phyloP scores from a whole-genome alignment of 2,113 vertebrate species.

The Scopus umbretta region DNA sequence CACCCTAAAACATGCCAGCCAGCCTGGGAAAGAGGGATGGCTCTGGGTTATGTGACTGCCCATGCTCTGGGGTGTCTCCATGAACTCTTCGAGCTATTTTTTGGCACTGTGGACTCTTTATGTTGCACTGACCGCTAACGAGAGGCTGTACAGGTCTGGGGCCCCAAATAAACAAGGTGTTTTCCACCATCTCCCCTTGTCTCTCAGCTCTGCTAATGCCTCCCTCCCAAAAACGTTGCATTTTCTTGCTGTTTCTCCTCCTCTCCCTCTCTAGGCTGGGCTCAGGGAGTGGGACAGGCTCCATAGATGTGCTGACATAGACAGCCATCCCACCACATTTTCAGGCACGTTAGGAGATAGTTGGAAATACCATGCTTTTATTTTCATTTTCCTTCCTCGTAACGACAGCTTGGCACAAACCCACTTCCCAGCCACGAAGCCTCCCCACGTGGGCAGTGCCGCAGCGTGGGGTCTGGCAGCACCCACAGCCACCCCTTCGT shows the following conservation, averaged over 20 bases:
- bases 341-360: rapidly evolving
- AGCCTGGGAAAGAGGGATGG: not conserved
- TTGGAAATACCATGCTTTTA: not conserved
- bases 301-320: rapidly evolving
- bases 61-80: not conserved
- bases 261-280: not conserved
- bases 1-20: rapidly evolving
- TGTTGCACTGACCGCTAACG: not conserved
- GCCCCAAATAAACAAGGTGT: not conserved
- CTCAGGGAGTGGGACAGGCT: not conserved
- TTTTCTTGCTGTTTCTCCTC: not conserved
- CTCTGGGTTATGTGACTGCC: not conserved
- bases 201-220: not conserved
- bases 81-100: not conserved
- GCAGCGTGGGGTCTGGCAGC: not conserved
- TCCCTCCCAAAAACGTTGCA: not conserved
- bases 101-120: not conserved
- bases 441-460: rapidly evolving
- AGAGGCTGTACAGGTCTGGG: not conserved
- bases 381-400: not conserved
- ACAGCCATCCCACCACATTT: not conserved
- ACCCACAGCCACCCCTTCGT: not conserved
- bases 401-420: rapidly evolving
- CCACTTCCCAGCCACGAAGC: not conserved
- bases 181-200: not conserved